These are phyloP conservation scores for Temnothorax curvispinosus DNA, from an alignment of 1,140 invertebrate species.

Conservation along the genomic window DNA sequence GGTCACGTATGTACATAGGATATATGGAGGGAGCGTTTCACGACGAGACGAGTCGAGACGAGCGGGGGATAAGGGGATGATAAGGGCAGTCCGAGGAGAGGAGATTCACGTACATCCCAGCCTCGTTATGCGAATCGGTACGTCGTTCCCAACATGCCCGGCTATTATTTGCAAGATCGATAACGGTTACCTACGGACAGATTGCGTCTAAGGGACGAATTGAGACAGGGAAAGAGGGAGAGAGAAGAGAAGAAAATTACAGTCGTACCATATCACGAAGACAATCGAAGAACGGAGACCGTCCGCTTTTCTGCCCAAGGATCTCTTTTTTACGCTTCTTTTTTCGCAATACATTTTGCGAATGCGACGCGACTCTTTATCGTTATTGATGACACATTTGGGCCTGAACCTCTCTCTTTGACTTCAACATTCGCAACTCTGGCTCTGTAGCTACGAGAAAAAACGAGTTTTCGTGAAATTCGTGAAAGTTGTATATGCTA, in stretches of 20 bases:
- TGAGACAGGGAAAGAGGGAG: background rate
- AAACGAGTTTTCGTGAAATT: slow-evolving; percentile 1
- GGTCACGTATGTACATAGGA: slow-evolving; percentile 59
- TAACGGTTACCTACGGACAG: slow-evolving; percentile 68
- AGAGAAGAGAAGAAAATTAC: slow-evolving; percentile 17
- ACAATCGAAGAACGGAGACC: background rate
- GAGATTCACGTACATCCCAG: slow-evolving; percentile 53
- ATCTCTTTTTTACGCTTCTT: background rate
- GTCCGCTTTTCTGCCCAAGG: background rate
- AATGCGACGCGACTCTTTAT: background rate
- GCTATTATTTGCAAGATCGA: slow-evolving; percentile 76
- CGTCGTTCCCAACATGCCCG: slow-evolving; percentile 61
- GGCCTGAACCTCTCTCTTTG: background rate
- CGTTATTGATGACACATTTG: slow-evolving; percentile 17
- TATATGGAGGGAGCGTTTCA: slow-evolving; percentile 5
- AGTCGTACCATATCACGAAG: slow-evolving; percentile 35
- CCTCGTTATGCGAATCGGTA: slow-evolving; percentile 71
- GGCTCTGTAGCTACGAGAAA: background rate
- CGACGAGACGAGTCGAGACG: background rate
- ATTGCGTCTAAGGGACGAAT: slow-evolving; percentile 17
- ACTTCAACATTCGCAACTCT: background rate
- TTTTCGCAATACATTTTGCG: background rate
- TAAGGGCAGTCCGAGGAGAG: slow-evolving; percentile 29
- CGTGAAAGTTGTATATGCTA: background rate
- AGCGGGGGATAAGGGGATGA: background rate